These are phyloP conservation scores for Lytechinus variegatus DNA, from an alignment of 35 echinoderm and acorn worm genomes.

Conservation along the genomic window DNA sequence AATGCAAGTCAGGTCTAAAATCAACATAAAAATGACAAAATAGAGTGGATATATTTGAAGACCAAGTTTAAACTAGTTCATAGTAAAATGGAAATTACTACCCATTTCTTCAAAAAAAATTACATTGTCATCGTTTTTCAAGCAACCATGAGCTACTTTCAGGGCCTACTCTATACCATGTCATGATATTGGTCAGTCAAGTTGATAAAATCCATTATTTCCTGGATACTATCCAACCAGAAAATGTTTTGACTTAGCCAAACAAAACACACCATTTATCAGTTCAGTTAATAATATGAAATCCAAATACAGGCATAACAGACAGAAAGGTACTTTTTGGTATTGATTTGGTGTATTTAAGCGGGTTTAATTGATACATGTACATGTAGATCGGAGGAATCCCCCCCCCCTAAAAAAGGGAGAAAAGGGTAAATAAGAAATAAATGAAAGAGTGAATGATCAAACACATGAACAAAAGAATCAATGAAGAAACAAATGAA, in stretches of 20 bases:
- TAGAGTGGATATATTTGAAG: neutral
- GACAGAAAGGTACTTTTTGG: no score
- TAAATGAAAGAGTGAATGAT: no score
- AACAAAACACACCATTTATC: neutral
- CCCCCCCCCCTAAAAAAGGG: no score
- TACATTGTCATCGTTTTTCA: neutral
- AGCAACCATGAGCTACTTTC: neutral
- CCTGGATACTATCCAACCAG: neutral
- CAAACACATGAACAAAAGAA: no score
- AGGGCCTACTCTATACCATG: neutral
- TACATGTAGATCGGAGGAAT: no score
- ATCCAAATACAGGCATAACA: neutral
- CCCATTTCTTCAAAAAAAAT: neutral
- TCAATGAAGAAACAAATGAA: no score
- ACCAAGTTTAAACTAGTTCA: neutral
- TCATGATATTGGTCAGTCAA: neutral
- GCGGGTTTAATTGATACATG: no score
- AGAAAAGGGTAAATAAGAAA: no score
- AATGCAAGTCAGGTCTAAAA: no score
- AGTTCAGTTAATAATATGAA: neutral
- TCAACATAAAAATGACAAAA: neutral
- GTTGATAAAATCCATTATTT: constrained; percentile 8
- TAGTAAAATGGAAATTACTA: neutral
- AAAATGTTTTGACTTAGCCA: neutral
- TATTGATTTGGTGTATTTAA: no score